These are phyloP conservation scores for Xerus rutilus DNA, from an alignment of 2,797 vertebrate genomes.

Conservation along the genomic window DNA sequence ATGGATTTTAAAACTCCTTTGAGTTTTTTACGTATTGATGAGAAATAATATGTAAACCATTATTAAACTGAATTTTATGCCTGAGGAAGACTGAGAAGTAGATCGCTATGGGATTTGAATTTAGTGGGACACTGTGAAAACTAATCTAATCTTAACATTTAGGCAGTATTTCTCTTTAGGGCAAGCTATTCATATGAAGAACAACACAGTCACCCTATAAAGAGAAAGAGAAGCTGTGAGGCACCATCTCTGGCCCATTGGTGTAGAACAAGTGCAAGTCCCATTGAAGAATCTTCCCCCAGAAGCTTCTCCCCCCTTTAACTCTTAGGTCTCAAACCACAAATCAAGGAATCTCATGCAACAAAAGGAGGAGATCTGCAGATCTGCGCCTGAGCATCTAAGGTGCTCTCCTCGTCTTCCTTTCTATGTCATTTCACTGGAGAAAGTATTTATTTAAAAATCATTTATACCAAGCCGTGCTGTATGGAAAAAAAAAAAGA, in stretches of 20 bases:
- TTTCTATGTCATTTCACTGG: background rate
- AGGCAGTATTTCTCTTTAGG: conserved; percentile 58
- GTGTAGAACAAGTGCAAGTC: background rate
- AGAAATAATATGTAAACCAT: conserved; percentile 55
- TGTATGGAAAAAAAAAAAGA: background rate
- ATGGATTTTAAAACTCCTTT: conserved; percentile 29
- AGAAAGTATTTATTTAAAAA: conserved; percentile 16
- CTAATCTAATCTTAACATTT: conserved; percentile 70
- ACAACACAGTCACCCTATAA: conserved; percentile 30
- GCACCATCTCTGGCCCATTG: background rate
- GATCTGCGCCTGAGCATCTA: too few relatives aligned
- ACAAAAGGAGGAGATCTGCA: background rate
- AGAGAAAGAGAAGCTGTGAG: conserved; percentile 50
- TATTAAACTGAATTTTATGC: conserved; percentile 58
- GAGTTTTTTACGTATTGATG: conserved; percentile 64
- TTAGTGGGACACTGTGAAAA: conserved; percentile 46
- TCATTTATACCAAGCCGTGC: background rate
- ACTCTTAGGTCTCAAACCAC: background rate
- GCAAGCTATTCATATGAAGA: conserved; percentile 58
- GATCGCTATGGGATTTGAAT: conserved; percentile 66
- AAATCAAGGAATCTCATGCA: background rate
- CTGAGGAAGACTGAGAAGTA: background rate
- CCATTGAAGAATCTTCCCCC: background rate
- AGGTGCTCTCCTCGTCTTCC: background rate
- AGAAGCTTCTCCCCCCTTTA: background rate